Conservation (phyloP, 2,797 vertebrate genomes). For the Phalanger gymnotis region DNA sequence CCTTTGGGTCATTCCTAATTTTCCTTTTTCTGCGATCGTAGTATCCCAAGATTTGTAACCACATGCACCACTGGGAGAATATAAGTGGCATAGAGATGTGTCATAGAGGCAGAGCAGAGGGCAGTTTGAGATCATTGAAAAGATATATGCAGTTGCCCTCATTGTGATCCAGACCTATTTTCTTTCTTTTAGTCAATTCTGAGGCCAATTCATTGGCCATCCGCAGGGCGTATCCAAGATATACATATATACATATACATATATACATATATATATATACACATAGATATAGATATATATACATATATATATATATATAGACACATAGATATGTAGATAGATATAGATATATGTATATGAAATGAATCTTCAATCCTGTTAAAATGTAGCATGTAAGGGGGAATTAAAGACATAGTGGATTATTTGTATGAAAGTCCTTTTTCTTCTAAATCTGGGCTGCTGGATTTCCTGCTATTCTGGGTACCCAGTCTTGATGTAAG, state of each 20-base stretch:
- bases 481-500: not conserved
- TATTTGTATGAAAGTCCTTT: constrained; percentile 4
- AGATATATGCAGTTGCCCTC: not conserved
- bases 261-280: too few species aligned
- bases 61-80: not conserved
- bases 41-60: not conserved
- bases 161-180: not conserved
- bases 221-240: not conserved
- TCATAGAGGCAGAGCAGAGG: not conserved
- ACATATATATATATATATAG: too few species aligned
- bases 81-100: not conserved
- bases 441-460: constrained; percentile 1
- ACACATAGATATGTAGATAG: too few species aligned
- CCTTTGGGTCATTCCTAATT: not conserved
- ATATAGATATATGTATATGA: too few species aligned
- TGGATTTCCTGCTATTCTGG: constrained; percentile 22
- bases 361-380: not conserved
- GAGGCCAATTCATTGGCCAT: not conserved
- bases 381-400: not conserved
- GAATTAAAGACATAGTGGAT: constrained; percentile 1
- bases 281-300: too few species aligned
- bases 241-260: too few species aligned
- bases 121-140: not conserved
- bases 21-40: not conserved
- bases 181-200: constrained; percentile 6